Base-by-base conservation (phyloP, 2,888 invertebrate species). In the Lysandra bellargus region DNA sequence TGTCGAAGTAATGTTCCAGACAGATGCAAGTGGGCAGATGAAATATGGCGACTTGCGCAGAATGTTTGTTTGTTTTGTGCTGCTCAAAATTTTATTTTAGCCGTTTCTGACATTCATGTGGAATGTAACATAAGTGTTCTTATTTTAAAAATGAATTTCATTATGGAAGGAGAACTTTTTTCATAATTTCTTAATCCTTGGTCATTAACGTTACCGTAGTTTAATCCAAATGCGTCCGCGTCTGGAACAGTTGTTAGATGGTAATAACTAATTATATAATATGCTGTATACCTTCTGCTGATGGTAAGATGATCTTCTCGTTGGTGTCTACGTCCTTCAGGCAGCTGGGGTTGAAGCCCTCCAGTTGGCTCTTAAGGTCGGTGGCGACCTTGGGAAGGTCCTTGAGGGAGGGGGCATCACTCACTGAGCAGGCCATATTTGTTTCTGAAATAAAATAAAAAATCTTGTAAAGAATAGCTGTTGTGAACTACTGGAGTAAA, bases 241-340 rank as follows among this genome's bases (percentile, higher is more conserved):
- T 4, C 5, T 30, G 9, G 30, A 23, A 23, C 23, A 64, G 23
- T 23, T 23, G 9, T 9, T 44, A 44, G 9, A 30, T 30, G 9
- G 23, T 64, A 23, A 61, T 14, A 57, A n/a, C 7, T n/a, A 60
- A 60, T 60, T 5, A 60, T 40, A 53, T 14, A 9, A 9, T 23
- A 64, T 69, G 14, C 4, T 23, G 44, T 12, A 57, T 94, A 99
- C 99, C 98, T 97, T 98, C 97, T 85, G 98, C 98, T 73, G 98
- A 98, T 80, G 99, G 99, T 86, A 99, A 95, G 82, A 98, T 96
- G 81, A 98, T 97, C 92, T 99, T 99, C 90, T 99, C 99, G 83
- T 97, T 96, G 80, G 98, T 98, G 85, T 97, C 97, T 9, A 98
- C 97, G 88, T 98, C 98, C 89, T 98, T 98, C 91, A 99, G 95